Conservation (phyloP, 2,113 vertebrate species). For the Cathartes aura region DNA sequence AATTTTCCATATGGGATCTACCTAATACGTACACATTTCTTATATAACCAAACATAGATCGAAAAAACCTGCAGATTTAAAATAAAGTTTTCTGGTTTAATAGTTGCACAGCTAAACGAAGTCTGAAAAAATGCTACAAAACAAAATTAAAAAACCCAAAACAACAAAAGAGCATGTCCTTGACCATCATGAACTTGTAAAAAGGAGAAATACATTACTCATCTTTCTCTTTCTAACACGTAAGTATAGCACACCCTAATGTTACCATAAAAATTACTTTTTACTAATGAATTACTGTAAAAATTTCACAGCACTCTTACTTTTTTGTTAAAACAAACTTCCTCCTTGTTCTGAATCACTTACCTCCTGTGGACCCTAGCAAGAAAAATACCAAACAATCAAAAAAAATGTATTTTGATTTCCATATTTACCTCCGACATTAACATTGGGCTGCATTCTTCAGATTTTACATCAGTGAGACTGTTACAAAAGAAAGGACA, state of each 20-base stretch:
- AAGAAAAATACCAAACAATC: not conserved
- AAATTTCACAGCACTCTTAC: not conserved
- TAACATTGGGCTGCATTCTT: not conserved
- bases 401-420: not conserved
- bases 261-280: not conserved
- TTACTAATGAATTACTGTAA: not conserved
- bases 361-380: not conserved
- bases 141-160: not conserved
- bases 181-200: not conserved
- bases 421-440: not conserved
- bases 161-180: not conserved
- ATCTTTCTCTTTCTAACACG: not conserved
- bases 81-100: not conserved
- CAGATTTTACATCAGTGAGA: not conserved
- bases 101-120: not conserved
- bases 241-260: accelerated
- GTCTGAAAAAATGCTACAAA: not conserved
- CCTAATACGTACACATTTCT: not conserved
- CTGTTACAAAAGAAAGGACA: not conserved
- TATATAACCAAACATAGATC: accelerated
- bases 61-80: not conserved
- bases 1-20: not conserved
- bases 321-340: not conserved
- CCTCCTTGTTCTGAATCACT: not conserved
- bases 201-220: not conserved